Evolutionary conservation across 2,888 invertebrate species (phyloP).

Genomic region (Apodemia duryi): DNA sequence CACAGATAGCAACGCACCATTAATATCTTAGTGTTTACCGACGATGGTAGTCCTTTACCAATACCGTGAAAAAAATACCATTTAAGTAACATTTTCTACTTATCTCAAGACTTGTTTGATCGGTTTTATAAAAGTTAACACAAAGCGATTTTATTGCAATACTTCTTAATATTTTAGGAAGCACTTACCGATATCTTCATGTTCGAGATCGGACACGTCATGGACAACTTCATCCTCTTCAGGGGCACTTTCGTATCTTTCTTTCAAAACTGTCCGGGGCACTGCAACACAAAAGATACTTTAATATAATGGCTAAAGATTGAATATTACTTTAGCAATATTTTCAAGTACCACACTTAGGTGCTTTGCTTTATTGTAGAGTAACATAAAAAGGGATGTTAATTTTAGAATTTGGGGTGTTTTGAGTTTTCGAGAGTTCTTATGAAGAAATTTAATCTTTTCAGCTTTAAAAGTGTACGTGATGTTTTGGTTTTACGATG

Average conservation of each 20-base stretch:
- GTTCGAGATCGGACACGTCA: constrained; percentile 67
- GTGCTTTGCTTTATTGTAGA: constrained; percentile 40
- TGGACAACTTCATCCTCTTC: constrained; percentile 87
- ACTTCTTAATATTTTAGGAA: constrained; percentile 34
- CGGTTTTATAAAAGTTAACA: constrained; percentile 1
- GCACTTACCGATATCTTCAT: constrained; percentile 76
- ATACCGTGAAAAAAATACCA: neutral
- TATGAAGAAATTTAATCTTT: constrained; percentile 44
- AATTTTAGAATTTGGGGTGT: constrained; percentile 64
- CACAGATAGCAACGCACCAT: too few species aligned
- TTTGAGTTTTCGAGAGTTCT: constrained; percentile 41
- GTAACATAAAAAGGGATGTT: constrained; percentile 45
- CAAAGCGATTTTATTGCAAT: constrained; percentile 13
- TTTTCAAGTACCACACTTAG: constrained; percentile 37
- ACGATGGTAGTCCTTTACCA: too few species aligned
- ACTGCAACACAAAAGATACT: constrained; percentile 78
- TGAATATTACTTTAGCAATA: constrained; percentile 28
- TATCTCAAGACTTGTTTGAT: neutral
- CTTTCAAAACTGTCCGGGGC: constrained; percentile 89
- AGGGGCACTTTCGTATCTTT: constrained; percentile 88
- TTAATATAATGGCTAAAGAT: constrained; percentile 39
- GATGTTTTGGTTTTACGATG: constrained; percentile 40
- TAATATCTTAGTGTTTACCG: too few species aligned
- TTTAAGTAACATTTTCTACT: neutral
- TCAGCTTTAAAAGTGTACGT: constrained; percentile 48